Conservation (phyloP, 2,888 invertebrate species). For the Andrena hattorfiana region DNA sequence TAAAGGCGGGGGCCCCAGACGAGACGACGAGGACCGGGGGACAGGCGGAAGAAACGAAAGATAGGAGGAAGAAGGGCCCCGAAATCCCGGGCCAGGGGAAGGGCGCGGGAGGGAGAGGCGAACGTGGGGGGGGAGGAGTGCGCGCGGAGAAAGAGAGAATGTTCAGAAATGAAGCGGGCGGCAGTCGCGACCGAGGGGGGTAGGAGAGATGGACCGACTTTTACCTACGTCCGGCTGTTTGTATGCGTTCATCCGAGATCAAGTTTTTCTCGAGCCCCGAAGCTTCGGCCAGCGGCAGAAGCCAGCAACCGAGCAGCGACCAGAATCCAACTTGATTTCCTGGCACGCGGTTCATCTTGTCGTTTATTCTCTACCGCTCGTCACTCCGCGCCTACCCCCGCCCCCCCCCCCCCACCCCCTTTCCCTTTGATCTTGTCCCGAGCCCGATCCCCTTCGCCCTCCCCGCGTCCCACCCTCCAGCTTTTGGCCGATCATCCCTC, state of each 20-base stretch:
- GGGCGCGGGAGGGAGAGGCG: slow-evolving; percentile 54
- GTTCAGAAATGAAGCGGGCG: slow-evolving; percentile 76
- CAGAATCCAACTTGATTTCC: slow-evolving; percentile 83
- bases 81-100: slow-evolving; percentile 37
- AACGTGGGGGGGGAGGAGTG: slow-evolving; percentile 17
- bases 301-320: slow-evolving; percentile 70
- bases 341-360: slow-evolving; percentile 82
- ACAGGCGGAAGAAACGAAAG: slow-evolving; percentile 47
- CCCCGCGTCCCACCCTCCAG: slow-evolving; percentile 32
- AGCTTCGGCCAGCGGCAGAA: slow-evolving; percentile 73
- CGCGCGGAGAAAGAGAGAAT: slow-evolving; percentile 59
- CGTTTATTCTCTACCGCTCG: slow-evolving; percentile 69
- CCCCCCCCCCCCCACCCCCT: slow-evolving; percentile 19
- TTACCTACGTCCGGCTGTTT: slow-evolving; percentile 64
- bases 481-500: slow-evolving; percentile 48
- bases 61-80: slow-evolving; percentile 29
- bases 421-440: background rate
- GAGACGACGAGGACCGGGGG: slow-evolving; percentile 42
- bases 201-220: slow-evolving; percentile 64
- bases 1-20: slow-evolving; percentile 47
- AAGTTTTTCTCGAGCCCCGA: slow-evolving; percentile 83
- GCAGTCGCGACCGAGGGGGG: slow-evolving; percentile 64
- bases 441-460: background rate
- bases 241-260: slow-evolving; percentile 81
- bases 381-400: slow-evolving; percentile 40